A percentile compares a stretch with the other conserved stretches of the same genome.
Conservation (phyloP, 1,140 invertebrate genomes). For the Eupristina koningsbergeri region DNA sequence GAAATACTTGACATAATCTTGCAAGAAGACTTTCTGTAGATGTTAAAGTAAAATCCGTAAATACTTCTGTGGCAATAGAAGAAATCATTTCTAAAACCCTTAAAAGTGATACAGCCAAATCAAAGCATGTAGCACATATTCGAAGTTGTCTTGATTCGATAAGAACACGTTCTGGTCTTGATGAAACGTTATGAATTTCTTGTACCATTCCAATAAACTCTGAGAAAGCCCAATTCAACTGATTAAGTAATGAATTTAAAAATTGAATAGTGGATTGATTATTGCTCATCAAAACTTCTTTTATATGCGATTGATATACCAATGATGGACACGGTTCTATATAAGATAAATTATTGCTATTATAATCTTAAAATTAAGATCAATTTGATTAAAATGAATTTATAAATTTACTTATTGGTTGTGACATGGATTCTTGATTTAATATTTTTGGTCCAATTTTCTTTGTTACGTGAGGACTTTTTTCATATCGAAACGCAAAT, state of each 20-base stretch:
- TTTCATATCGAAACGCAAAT: slow-evolving; percentile 85
- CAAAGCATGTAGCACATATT: slow-evolving; percentile 88
- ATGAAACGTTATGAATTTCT: slow-evolving; percentile 77
- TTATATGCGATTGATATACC: slow-evolving; percentile 75
- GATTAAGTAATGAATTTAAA: slow-evolving; percentile 86
- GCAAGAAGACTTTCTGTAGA: slow-evolving; percentile 79
- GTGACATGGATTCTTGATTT: slow-evolving; percentile 69
- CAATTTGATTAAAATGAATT: slow-evolving; percentile 26
- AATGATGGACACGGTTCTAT: slow-evolving; percentile 78
- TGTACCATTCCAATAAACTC: slow-evolving; percentile 90
- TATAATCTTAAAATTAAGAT: background rate
- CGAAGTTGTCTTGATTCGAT: slow-evolving; percentile 87
- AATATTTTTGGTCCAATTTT: slow-evolving; percentile 71
- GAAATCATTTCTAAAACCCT: slow-evolving; percentile 88
- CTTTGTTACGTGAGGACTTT: slow-evolving; percentile 76
- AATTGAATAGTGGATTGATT: slow-evolving; percentile 75
- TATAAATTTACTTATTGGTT: slow-evolving; percentile 71
- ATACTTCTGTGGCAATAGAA: slow-evolving; percentile 77
- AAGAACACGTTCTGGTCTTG: slow-evolving; percentile 79
- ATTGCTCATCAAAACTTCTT: slow-evolving; percentile 72
- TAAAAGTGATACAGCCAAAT: slow-evolving; percentile 80
- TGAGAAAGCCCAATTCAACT: slow-evolving; percentile 91
- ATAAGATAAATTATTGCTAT: slow-evolving; percentile 37
- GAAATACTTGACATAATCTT: slow-evolving; percentile 78
- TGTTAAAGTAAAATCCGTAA: slow-evolving; percentile 75